Conservation (phyloP, 2,113 vertebrate genomes). For the Dasyurus viverrinus region DNA sequence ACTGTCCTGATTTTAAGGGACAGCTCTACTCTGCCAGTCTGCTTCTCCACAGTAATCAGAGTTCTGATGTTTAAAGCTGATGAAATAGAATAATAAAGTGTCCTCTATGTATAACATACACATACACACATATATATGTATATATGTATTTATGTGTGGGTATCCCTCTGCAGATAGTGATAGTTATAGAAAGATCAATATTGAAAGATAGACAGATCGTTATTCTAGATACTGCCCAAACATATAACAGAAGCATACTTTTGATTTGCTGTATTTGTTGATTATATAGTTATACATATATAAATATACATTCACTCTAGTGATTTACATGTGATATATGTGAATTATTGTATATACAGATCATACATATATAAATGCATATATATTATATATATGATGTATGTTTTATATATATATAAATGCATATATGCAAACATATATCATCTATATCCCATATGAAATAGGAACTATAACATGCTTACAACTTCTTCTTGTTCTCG, state of each 20-base stretch:
- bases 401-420: too few species aligned
- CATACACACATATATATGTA: background rate
- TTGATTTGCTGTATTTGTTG: background rate
- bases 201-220: background rate
- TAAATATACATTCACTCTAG: too few species aligned
- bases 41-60: background rate
- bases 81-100: background rate
- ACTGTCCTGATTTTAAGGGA: background rate
- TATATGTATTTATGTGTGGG: too few species aligned
- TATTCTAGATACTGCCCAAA: background rate
- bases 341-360: background rate
- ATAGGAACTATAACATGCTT: background rate
- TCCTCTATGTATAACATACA: background rate
- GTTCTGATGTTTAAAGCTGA: background rate
- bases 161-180: background rate
- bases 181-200: background rate
- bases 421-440: too few species aligned
- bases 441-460: background rate
- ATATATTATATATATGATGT: too few species aligned
- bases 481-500: background rate
- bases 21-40: background rate
- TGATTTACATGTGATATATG: background rate
- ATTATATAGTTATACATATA: background rate
- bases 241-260: background rate
- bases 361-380: background rate